Evolutionary conservation across 1,140 invertebrate species (phyloP), one percentile per base, ranked within the genome.

Genomic region (Danaus melanippus): DNA sequence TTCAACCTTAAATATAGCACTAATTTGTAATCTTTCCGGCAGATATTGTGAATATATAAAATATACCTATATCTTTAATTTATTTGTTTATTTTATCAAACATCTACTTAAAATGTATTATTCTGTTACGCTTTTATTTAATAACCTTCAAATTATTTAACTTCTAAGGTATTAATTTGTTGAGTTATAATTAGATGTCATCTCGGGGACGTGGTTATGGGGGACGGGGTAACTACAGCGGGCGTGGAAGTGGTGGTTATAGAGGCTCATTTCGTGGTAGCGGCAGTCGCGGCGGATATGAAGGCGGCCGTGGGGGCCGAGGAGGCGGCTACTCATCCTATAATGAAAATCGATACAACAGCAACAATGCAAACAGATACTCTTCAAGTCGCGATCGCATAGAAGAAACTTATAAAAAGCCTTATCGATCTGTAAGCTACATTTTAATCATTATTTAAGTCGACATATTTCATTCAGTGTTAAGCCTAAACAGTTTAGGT

Each of bases 361-460:
- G 69, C 42, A 69, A 70, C 42, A 74, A 71, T 55, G 61, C 56
- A n/a, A 82, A 73, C 51, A 74, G 82, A 69, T 88, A 87, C 54
- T 69, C 74, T 44, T 72, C 70, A 6, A 71, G 69, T 40, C 77
- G 86, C 51, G 86, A 88, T 44, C 71, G 86, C 62, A 83, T 86
- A 21, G 86, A 88, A 39, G 85, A 87, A 41, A 77, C 82, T 8
- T 88, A 85, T 56, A 88, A 88, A 64, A 88, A 84, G 59, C 62
- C 81, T 8, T 88, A 88, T 70, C 74, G 86, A 85, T 80, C 83
- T 42, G 86, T 88, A 74, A 81, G 79, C 76, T 50, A 43, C 52
- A 42, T 55, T 45, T 46, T n/a, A 3, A 32, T 32, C 21, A 32
- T 32, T 32, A 32, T 5, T 32, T 32, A 32, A 32, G 21, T 32